These are phyloP conservation scores for Pteromalus puparum DNA, from an alignment of 1,140 invertebrate genomes.

Conservation along the genomic window DNA sequence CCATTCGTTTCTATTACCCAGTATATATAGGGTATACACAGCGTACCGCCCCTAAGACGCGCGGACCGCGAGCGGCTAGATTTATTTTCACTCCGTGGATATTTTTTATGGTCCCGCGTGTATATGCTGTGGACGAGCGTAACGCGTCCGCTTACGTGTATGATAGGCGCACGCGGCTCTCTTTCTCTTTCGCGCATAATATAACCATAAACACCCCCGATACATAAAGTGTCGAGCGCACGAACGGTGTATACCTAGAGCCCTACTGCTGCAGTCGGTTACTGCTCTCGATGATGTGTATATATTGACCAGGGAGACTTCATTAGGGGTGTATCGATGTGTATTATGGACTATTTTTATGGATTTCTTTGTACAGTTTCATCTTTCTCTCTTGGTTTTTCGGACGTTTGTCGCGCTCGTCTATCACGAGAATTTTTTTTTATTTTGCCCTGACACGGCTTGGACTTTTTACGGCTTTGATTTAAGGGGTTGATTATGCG, in stretches of 20 bases:
- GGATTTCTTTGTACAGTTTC: constrained; percentile 33
- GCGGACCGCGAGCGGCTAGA: constrained; percentile 63
- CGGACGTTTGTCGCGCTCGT: not conserved
- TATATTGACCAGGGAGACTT: constrained; percentile 54
- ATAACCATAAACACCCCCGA: constrained; percentile 75
- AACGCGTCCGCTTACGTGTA: constrained; percentile 33
- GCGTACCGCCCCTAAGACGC: constrained; percentile 29
- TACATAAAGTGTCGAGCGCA: constrained; percentile 66
- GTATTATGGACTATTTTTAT: constrained; percentile 5
- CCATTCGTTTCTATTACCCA: constrained; percentile 74
- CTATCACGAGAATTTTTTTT: constrained; percentile 14
- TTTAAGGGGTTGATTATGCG: constrained; percentile 12
- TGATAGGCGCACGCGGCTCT: constrained; percentile 55
- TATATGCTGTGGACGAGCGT: constrained; percentile 59
- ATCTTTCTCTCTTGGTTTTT: not conserved
- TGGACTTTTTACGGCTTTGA: constrained; percentile 32
- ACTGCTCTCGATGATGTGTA: constrained; percentile 53
- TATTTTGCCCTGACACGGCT: not conserved
- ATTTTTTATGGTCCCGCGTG: constrained; percentile 69
- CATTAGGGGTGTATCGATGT: constrained; percentile 23
- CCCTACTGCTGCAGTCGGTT: not conserved
- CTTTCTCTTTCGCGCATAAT: constrained; percentile 67
- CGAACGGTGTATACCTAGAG: constrained; percentile 49
- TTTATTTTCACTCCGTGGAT: constrained; percentile 74
- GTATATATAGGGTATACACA: constrained; percentile 59